Evolutionary conservation across 30 jellyfish, hydroid and myxozoan genomes (phyloP), one percentile per base, ranked within the genome.

Genomic region (Aurelia sp.): DNA sequence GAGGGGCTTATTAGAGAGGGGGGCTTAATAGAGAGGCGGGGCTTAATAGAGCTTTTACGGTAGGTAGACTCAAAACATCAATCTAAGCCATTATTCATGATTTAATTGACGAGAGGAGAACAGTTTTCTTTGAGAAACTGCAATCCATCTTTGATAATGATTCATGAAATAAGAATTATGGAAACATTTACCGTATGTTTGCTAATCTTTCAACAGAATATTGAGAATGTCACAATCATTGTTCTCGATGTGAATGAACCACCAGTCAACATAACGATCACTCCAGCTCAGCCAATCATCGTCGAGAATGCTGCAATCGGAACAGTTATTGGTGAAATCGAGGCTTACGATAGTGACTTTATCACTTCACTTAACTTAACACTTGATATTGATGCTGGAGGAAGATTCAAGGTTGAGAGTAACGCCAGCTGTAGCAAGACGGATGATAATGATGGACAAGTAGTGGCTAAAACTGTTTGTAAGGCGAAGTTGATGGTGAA

Each of bases 241-340:
- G 90, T 91, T 24, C 67, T 31, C 21, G 96, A 91, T 61, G 90
- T 78, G 62, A 91, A 91, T 47, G 98, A 91, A 67, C 88, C 89
- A 17, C 98, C 98, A 9, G 69, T 84, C 38, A 87, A 88, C 64
- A 70, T 93, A 53, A 93, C 87, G 6, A 3, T 93, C 2, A 73
- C 57, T 44, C 74, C 97, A 30, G 55, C 44, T 18, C 68, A 67
- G 22, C 95, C 95, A 35, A 31, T 21, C 67, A 63, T 87, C 38
- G 20, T 76, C 5, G 98, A 92, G 68, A 87, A 92, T 50, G 24
- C 80, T 7, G 75, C 96, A 8, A 57, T 58, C 13, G 97, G 98
- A 2, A 87, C 90, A 21, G 81, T 78, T 27, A 93, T 92, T 65
- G 96, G 97, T 22, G 67, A 91, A 12, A 63, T 92, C 12, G 88